Conservation (phyloP, 2,888 invertebrate genomes). For the Sclerodermus sp. region DNA sequence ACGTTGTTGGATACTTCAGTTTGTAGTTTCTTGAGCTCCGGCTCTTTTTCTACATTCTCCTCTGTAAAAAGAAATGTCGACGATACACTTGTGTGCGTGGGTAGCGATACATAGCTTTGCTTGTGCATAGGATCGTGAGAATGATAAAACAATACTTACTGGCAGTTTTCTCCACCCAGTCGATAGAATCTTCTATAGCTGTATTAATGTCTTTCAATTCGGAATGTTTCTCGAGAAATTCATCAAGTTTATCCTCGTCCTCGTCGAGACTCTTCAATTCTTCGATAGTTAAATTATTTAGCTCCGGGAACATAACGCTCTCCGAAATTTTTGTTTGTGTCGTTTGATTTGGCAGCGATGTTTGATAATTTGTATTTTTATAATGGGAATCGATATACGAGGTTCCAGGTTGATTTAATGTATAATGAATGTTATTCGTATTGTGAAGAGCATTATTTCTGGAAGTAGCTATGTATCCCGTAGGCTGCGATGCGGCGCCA, state of each 20-base stretch:
- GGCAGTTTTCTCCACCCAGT: slow-evolving; percentile 70
- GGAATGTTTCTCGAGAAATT: slow-evolving; percentile 71
- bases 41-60: slow-evolving; percentile 70
- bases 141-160: slow-evolving; percentile 55
- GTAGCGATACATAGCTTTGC: no score
- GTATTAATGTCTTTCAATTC: slow-evolving; percentile 69
- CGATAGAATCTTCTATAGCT: slow-evolving; percentile 72
- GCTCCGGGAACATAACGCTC: slow-evolving; percentile 58
- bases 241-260: slow-evolving; percentile 72
- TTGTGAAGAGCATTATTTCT: slow-evolving; percentile 31
- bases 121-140: no score
- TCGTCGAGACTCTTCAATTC: slow-evolving; percentile 72
- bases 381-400: slow-evolving; percentile 45
- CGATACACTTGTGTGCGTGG: no score
- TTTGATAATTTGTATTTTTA: slow-evolving; percentile 42
- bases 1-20: slow-evolving; percentile 67
- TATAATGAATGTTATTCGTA: slow-evolving; percentile 36
- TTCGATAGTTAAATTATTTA: slow-evolving; percentile 61
- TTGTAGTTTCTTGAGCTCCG: slow-evolving; percentile 63
- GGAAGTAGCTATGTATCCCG: slow-evolving; percentile 31
- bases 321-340: slow-evolving; percentile 35
- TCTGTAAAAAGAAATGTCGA: no score
- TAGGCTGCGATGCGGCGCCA: slow-evolving; percentile 34
- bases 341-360: slow-evolving; percentile 30
- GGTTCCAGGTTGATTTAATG: slow-evolving; percentile 40